Conservation (phyloP, 1,140 invertebrate species). For the Dreissena polymorpha region DNA sequence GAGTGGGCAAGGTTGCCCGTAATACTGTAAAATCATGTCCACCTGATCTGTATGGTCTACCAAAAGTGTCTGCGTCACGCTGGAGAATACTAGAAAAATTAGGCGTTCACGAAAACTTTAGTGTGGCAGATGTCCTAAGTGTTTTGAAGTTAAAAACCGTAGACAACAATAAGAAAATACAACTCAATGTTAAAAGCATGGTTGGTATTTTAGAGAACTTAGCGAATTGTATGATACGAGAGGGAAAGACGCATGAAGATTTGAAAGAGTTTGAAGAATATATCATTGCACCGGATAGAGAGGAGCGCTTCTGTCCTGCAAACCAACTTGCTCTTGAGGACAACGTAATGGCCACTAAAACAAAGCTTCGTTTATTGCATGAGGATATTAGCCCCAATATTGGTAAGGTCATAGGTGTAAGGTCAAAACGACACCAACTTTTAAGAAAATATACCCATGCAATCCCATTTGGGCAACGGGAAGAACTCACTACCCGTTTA, state of each 20-base stretch:
- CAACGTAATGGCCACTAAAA: conserved; percentile 9
- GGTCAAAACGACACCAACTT: conserved; percentile 53
- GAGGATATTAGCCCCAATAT: conserved; percentile 41
- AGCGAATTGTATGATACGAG: background rate
- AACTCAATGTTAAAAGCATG: conserved; percentile 5
- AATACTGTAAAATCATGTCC: conserved; percentile 7
- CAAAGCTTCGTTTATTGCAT: conserved; percentile 54
- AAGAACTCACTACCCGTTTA: conserved; percentile 69
- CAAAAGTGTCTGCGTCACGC: background rate
- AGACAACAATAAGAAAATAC: background rate
- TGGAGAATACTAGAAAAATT: conserved; percentile 11
- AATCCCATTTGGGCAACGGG: conserved; percentile 68
- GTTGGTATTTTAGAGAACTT: background rate
- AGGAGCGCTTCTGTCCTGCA: conserved; percentile 28
- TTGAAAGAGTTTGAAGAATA: background rate
- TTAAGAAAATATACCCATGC: background rate
- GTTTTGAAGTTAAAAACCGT: conserved; percentile 3
- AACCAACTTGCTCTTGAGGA: conserved; percentile 57
- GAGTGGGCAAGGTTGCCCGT: conserved; percentile 20
- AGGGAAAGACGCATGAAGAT: conserved; percentile 14
- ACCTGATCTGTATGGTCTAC: conserved; percentile 19
- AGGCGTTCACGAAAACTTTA: conserved; percentile 36
- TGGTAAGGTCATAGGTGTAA: conserved; percentile 58
- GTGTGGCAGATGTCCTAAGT: background rate
- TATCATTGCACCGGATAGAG: conserved; percentile 49